These are phyloP conservation scores for Apogon talboti DNA, from an alignment of 2,797 vertebrate genomes.

Conservation along the genomic window DNA sequence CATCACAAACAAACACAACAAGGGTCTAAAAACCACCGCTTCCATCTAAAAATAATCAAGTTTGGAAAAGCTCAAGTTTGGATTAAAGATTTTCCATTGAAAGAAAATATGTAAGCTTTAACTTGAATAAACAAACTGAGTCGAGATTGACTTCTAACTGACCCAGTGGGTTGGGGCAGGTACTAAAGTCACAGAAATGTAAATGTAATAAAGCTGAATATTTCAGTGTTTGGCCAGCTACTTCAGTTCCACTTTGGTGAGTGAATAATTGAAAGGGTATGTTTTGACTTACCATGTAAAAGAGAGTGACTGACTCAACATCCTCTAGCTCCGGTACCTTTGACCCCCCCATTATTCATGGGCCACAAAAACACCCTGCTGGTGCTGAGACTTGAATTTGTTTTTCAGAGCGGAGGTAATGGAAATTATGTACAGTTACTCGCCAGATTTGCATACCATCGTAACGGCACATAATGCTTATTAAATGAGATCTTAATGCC, in stretches of 20 bases:
- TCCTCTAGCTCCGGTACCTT: conserved; percentile 67
- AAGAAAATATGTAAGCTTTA: background rate
- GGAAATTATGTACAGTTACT: conserved; percentile 42
- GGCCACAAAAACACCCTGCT: conserved; percentile 52
- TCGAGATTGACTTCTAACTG: background rate
- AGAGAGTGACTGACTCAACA: conserved; percentile 64
- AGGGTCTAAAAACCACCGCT: background rate
- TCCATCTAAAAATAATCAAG: background rate
- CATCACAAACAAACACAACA: background rate
- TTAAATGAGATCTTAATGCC: conserved; percentile 41
- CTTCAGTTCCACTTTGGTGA: conserved; percentile 42
- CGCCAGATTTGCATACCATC: conserved; percentile 16
- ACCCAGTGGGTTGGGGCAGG: background rate
- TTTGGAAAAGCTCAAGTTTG: no score
- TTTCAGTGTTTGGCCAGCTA: conserved; percentile 20
- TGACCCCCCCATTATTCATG: conserved; percentile 74
- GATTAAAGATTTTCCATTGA: background rate
- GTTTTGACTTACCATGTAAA: conserved; percentile 67
- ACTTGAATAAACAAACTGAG: background rate
- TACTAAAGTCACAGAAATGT: conserved; percentile 17
- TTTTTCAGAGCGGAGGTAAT: conserved; percentile 37
- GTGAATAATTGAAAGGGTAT: conserved; percentile 66
- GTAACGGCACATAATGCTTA: conserved; percentile 37
- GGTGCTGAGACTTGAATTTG: conserved; percentile 38
- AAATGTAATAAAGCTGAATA: conserved; percentile 32